phyloP scores from a whole-genome alignment of 1,140 invertebrate species.

The Drosophila paulistorum region DNA sequence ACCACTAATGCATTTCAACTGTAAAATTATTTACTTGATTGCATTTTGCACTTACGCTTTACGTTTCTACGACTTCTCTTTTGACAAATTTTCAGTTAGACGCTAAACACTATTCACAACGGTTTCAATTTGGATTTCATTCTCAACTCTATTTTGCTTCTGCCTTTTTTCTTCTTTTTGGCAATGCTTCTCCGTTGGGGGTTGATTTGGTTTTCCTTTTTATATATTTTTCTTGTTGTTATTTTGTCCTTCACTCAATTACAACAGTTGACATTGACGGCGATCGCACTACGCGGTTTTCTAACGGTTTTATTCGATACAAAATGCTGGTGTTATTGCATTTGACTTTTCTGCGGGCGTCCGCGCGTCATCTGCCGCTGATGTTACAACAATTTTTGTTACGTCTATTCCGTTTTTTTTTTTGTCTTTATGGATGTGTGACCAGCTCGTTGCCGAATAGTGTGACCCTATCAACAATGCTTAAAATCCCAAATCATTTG shows the following conservation, averaged over 20 bases:
- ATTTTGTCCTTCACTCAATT: constrained; percentile 7
- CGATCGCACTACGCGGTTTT: constrained; percentile 13
- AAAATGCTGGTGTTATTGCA: constrained; percentile 16
- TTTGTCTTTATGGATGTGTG: neutral
- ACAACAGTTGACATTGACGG: constrained; percentile 22
- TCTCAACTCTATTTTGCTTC: constrained; percentile 7
- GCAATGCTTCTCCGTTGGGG: constrained; percentile 1
- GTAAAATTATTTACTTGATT: constrained; percentile 27
- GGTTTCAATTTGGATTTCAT: constrained; percentile 17
- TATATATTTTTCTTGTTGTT: neutral
- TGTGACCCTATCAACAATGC: neutral
- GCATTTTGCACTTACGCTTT: constrained; percentile 14
- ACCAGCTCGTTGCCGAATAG: neutral
- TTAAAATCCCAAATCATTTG: neutral
- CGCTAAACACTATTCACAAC: constrained; percentile 7
- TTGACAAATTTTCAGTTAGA: constrained; percentile 1
- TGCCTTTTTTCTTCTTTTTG: constrained; percentile 1
- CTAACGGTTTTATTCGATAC: constrained; percentile 10
- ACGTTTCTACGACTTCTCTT: constrained; percentile 6
- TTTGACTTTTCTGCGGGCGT: constrained; percentile 17
- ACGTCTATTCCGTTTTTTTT: constrained; percentile 17
- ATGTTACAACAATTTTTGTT: constrained; percentile 25
- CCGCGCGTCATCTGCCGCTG: constrained; percentile 27
- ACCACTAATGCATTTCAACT: constrained; percentile 35
- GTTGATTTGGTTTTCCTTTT: constrained; percentile 5